phyloP scores from a whole-genome alignment of 1,140 invertebrate genomes.

The Akabosia matsudoensis region DNA sequence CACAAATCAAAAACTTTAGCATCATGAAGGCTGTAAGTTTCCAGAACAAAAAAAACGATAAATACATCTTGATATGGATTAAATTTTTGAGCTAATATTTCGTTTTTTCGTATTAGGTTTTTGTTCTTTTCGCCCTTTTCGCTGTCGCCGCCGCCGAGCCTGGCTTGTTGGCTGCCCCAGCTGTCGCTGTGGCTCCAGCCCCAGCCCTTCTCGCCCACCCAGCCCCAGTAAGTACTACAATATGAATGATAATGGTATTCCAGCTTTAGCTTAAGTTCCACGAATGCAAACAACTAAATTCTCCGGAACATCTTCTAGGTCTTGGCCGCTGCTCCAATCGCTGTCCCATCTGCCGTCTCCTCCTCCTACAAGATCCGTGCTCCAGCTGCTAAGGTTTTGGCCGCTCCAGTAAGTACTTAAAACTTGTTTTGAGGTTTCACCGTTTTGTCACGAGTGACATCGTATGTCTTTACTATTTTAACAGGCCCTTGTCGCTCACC shows the following conservation, averaged over 20 bases:
- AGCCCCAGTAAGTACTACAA: no score
- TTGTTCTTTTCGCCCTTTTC: background rate
- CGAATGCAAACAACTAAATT: no score
- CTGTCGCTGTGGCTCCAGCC: background rate
- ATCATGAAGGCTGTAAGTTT: conserved; percentile 1
- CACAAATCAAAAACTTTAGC: background rate
- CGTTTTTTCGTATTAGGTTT: background rate
- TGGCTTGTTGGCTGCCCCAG: conserved; percentile 17
- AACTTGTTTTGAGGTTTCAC: background rate
- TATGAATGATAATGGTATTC: no score
- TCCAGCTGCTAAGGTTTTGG: background rate
- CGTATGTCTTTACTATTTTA: background rate
- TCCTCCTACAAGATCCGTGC: conserved; percentile 14
- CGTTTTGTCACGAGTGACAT: no score
- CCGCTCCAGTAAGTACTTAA: background rate
- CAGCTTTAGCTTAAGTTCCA: no score
- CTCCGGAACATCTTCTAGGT: no score
- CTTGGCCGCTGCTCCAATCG: background rate
- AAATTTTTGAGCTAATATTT: no score
- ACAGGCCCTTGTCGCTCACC: background rate
- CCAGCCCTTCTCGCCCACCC: background rate
- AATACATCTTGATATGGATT: no score
- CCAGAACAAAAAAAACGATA: no score
- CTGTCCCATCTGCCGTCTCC: conserved; percentile 20
- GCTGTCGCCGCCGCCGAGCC: background rate